phyloP scores from a whole-genome alignment of 2,888 invertebrate genomes.

The Drosophila acutilabella region DNA sequence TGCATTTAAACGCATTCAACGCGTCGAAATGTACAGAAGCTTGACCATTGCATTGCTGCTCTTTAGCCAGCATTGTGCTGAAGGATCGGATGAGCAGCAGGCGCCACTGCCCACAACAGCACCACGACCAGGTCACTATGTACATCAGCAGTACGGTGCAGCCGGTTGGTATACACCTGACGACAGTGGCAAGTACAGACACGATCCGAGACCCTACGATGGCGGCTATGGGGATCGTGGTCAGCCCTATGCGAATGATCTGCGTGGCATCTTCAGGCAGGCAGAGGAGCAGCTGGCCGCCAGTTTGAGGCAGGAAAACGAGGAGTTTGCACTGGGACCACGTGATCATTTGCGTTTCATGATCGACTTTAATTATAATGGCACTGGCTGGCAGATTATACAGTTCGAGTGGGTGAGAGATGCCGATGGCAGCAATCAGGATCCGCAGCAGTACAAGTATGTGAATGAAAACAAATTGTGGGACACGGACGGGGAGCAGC shows the following conservation, averaged over 20 bases:
- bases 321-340: slow-evolving; percentile 63
- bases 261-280: slow-evolving; percentile 55
- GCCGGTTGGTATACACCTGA: slow-evolving; percentile 87
- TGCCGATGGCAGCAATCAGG: slow-evolving; percentile 73
- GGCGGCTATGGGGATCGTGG: slow-evolving; percentile 86
- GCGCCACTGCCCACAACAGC: slow-evolving; percentile 23
- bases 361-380: slow-evolving; percentile 81
- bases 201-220: slow-evolving; percentile 86
- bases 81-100: slow-evolving; percentile 14
- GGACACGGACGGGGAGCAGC: slow-evolving; percentile 47
- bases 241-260: slow-evolving; percentile 81
- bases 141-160: slow-evolving; percentile 74
- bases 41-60: slow-evolving; percentile 27
- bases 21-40: slow-evolving; percentile 62
- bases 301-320: slow-evolving; percentile 45
- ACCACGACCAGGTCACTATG: slow-evolving; percentile 69
- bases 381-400: slow-evolving; percentile 83
- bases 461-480: slow-evolving; percentile 86
- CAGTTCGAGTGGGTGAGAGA: slow-evolving; percentile 82
- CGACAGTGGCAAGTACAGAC: slow-evolving; percentile 86
- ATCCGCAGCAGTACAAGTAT: slow-evolving; percentile 74
- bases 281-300: slow-evolving; percentile 59
- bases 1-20: slow-evolving; percentile 57
- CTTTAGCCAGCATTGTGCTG: slow-evolving; percentile 4
- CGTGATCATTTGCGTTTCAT: slow-evolving; percentile 80